Evolutionary conservation across 2,888 invertebrate species (phyloP).

Genomic region (Perizoma flavofasciatum): DNA sequence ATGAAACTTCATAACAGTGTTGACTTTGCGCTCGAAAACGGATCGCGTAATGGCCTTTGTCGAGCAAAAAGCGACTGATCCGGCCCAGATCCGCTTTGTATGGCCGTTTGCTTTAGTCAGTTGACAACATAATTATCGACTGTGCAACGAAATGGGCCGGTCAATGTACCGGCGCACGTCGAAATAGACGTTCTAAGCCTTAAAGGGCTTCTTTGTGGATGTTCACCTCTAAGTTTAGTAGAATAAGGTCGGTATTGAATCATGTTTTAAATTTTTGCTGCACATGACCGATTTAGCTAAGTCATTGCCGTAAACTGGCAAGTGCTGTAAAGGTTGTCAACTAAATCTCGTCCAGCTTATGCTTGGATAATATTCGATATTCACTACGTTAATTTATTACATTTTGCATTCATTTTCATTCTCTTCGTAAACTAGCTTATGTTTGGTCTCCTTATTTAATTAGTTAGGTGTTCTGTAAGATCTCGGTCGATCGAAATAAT

Average conservation of each 20-base stretch:
- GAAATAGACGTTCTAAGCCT: slow-evolving; percentile 57
- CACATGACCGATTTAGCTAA: slow-evolving; percentile 34
- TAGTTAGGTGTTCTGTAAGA: too few species aligned
- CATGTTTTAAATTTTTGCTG: slow-evolving; percentile 28
- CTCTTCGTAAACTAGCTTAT: not conserved
- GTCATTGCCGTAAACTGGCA: slow-evolving; percentile 26
- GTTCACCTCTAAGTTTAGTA: slow-evolving; percentile 20
- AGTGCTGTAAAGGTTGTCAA: slow-evolving; percentile 30
- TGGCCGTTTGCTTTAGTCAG: slow-evolving; percentile 72
- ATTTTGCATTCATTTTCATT: slow-evolving; percentile 17
- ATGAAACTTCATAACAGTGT: slow-evolving; percentile 80
- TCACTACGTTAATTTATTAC: slow-evolving; percentile 10
- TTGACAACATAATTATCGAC: slow-evolving; percentile 79
- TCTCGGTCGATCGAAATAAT: too few species aligned
- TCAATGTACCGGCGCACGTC: slow-evolving; percentile 57
- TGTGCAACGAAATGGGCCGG: slow-evolving; percentile 63
- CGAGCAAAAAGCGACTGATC: slow-evolving; percentile 79
- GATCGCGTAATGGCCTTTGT: slow-evolving; percentile 80
- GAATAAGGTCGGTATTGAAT: slow-evolving; percentile 31
- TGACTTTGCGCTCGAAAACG: slow-evolving; percentile 76
- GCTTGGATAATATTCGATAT: slow-evolving; percentile 21
- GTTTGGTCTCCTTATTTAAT: too few species aligned
- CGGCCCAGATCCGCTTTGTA: slow-evolving; percentile 75
- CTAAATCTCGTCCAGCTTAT: slow-evolving; percentile 25
- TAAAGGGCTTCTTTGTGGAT: slow-evolving; percentile 45